Base-by-base conservation (phyloP, 1,140 invertebrate species). In the Musca domestica region DNA sequence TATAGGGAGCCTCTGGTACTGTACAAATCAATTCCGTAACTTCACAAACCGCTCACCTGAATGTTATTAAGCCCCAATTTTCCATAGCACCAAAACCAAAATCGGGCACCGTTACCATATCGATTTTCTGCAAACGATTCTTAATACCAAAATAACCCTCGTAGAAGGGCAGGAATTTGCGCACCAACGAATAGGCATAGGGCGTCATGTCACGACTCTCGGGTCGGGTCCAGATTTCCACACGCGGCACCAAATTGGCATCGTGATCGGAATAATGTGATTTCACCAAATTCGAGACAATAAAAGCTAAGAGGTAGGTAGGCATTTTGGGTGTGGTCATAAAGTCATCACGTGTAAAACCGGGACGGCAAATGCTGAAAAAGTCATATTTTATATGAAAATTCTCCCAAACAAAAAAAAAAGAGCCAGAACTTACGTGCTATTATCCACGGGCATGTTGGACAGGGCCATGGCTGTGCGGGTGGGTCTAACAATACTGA, bases 31-130 rank as follows among this genome's bases (percentile, higher is more conserved):
- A n/a, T n/a, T n/a, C n/a, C n/a, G n/a, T n/a, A n/a, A n/a, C n/a
- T n/a, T n/a, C n/a, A n/a, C n/a, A n/a, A n/a, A n/a, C n/a, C n/a
- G n/a, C n/a, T n/a, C n/a, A n/a, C n/a, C n/a, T 83, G 68, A 84
- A 87, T 2, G 85, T 86, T 2, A 87, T 81, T 0, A 94, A 75
- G 1, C 89, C 89, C 88, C 89, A 90, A 73, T 91, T 91, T 74
- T 95, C 90, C 90, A 91, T 91, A 5, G 78, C 87, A 3, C 85
- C 90, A 22, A 88, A 87, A 5, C 79, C 81, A 72, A 93, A 93
- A 77, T 93, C 91, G 0, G 92, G 91, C 34, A 94, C 82, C 0
- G 90, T 91, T 0, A 91, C 83, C 80, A 92, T 84, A 78, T 89
- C 88, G 48, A 89, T 82, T 74, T 91, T 90, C 0, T 84, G 78